Percentiles rank a stretch among this genome's conserved stretches.
Evolutionary conservation across 2,888 invertebrate genomes (phyloP).

Genomic region (Oasisia sp.): DNA sequence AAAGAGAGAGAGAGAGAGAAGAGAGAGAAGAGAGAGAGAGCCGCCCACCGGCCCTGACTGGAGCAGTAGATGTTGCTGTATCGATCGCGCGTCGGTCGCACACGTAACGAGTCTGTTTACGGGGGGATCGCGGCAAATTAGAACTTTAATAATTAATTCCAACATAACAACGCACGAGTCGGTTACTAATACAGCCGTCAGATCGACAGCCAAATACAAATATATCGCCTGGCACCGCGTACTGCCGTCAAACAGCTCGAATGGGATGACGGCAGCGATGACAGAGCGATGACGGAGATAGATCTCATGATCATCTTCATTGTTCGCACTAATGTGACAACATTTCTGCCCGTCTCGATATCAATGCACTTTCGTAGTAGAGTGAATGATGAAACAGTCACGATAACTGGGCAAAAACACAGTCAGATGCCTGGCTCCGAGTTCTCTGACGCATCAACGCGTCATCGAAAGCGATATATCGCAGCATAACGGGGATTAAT

Average conservation of each 20-base stretch:
- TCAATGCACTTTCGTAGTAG: not conserved
- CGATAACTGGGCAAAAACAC: not conserved
- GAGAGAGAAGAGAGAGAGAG: not conserved
- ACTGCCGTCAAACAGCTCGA: not conserved
- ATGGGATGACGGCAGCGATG: not conserved
- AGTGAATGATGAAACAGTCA: not conserved
- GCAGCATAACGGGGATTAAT: not conserved
- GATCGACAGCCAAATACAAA: constrained; percentile 13
- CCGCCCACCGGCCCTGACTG: not conserved
- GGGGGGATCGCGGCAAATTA: constrained; percentile 12
- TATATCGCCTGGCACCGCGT: not conserved
- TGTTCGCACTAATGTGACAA: not conserved
- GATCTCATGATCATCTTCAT: not conserved
- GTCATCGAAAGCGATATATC: not conserved
- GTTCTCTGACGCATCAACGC: not conserved
- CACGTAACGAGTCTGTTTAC: not conserved
- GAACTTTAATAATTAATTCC: constrained; percentile 17
- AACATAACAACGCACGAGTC: constrained; percentile 4
- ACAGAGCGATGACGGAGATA: not conserved
- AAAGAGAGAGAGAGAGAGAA: constrained; percentile 19
- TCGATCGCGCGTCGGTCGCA: not conserved
- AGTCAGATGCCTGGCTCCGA: not conserved
- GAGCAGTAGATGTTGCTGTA: not conserved
- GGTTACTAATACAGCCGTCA: constrained; percentile 6
- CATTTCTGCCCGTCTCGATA: not conserved